Percentiles rank a stretch among this genome's conserved stretches.
These are phyloP conservation scores for Tragelaphus eurycerus DNA, from an alignment of 2,797 vertebrate genomes.

Conservation along the genomic window DNA sequence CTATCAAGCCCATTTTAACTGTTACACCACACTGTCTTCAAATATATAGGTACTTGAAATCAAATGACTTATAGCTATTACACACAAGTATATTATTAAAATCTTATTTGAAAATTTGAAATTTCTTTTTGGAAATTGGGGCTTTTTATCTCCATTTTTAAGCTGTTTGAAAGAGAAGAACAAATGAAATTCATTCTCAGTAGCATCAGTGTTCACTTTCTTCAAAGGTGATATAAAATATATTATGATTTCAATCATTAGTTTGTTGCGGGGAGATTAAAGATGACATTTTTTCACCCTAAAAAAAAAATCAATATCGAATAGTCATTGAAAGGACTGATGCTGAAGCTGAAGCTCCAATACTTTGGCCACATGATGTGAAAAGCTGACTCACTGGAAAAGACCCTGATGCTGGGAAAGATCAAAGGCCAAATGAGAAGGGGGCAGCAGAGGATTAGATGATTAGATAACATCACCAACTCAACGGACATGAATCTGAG, in stretches of 20 bases:
- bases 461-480: not conserved
- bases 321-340: not conserved
- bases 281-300: not conserved
- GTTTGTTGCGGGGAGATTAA: conserved; percentile 32
- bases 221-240: not conserved
- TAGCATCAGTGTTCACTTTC: not conserved
- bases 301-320: not conserved
- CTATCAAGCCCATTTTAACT: not conserved
- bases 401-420: not conserved
- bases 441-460: not conserved
- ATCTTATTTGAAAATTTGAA: not conserved
- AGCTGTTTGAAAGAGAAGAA: not conserved
- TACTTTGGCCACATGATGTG: not conserved
- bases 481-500: not conserved
- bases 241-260: not conserved
- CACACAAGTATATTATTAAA: not conserved
- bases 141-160: not conserved
- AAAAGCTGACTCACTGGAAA: not conserved
- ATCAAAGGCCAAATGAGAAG: not conserved
- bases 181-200: not conserved
- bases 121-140: not conserved
- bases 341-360: not conserved
- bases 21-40: not conserved
- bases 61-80: not conserved
- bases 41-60: not conserved